These are phyloP conservation scores for Diabrotica undecimpunctata DNA, from an alignment of 1,140 invertebrate genomes.

Conservation along the genomic window DNA sequence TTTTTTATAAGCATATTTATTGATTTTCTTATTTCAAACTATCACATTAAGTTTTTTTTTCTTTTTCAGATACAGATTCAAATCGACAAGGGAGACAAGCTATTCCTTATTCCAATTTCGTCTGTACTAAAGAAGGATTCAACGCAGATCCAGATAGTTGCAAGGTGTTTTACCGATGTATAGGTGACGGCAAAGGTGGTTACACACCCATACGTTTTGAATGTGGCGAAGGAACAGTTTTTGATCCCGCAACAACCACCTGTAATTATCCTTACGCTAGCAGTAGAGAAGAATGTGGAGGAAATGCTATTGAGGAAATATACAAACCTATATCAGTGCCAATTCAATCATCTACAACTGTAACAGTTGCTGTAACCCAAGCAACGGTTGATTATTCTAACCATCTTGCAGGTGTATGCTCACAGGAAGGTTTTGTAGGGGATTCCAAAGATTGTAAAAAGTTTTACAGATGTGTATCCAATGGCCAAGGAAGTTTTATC, in stretches of 20 bases:
- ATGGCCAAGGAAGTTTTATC: slow-evolving; percentile 49
- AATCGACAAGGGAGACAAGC: not conserved
- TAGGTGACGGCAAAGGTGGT: slow-evolving; percentile 26
- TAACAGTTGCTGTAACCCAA: slow-evolving; percentile 5
- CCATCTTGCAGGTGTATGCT: slow-evolving; percentile 44
- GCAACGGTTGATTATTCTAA: slow-evolving; percentile 14
- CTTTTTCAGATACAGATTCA: not conserved
- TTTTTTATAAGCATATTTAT: too few relatives aligned
- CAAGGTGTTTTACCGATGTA: slow-evolving; percentile 39
- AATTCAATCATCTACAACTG: not conserved
- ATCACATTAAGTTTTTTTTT: not conserved
- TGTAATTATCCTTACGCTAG: slow-evolving; percentile 66
- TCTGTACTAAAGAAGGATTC: slow-evolving; percentile 38
- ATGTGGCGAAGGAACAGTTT: slow-evolving; percentile 68
- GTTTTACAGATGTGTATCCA: slow-evolving; percentile 58
- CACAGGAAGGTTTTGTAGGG: slow-evolving; percentile 54
- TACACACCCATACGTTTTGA: slow-evolving; percentile 57
- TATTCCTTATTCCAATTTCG: slow-evolving; percentile 6
- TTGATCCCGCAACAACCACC: slow-evolving; percentile 59
- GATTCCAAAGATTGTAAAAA: slow-evolving; percentile 58
- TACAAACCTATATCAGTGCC: slow-evolving; percentile 16
- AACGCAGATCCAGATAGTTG: slow-evolving; percentile 39
- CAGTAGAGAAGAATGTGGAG: slow-evolving; percentile 44
- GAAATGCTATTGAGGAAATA: slow-evolving; percentile 38
- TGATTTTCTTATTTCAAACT: not conserved